A percentile compares a stretch with the other conserved stretches of the same genome.
These are phyloP conservation scores for Lomographa bimaculata DNA, from an alignment of 2,888 invertebrate species.

Conservation along the genomic window DNA sequence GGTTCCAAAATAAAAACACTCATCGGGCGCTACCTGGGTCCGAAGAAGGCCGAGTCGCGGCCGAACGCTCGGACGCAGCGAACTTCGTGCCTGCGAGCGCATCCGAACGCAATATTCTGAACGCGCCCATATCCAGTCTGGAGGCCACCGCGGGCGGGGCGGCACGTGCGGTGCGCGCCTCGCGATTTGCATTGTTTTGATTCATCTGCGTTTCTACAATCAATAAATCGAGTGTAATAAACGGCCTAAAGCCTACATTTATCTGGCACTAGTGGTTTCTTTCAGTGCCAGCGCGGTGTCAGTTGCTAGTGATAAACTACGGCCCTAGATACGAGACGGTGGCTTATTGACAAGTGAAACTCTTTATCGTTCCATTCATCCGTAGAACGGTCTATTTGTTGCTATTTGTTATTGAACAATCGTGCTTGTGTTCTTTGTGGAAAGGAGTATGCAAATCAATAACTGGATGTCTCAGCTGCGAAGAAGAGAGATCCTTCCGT, in stretches of 20 bases:
- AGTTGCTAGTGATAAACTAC: slow-evolving; percentile 27
- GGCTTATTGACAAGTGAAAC: slow-evolving; percentile 80
- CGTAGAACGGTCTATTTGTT: slow-evolving; percentile 59
- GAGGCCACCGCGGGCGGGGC: slow-evolving; percentile 80
- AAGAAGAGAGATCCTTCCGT: slow-evolving; percentile 57
- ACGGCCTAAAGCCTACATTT: slow-evolving; percentile 57
- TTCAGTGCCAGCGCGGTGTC: slow-evolving; percentile 10
- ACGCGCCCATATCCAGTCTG: slow-evolving; percentile 58
- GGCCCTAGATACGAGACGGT: slow-evolving; percentile 44
- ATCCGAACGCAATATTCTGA: slow-evolving; percentile 68
- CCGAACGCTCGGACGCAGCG: slow-evolving; percentile 55
- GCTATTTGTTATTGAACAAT: slow-evolving; percentile 62
- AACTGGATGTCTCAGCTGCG: slow-evolving; percentile 64
- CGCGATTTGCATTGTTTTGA: slow-evolving; percentile 77
- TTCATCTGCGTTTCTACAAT: slow-evolving; percentile 69
- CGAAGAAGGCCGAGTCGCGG: slow-evolving; percentile 28
- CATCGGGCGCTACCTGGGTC: slow-evolving; percentile 49
- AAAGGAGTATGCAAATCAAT: slow-evolving; percentile 76
- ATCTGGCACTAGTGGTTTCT: slow-evolving; percentile 13
- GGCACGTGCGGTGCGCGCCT: slow-evolving; percentile 80
- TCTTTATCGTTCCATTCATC: slow-evolving; percentile 66
- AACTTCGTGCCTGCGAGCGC: slow-evolving; percentile 65
- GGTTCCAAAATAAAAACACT: slow-evolving; percentile 63
- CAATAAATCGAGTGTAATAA: slow-evolving; percentile 66
- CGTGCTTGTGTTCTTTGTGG: slow-evolving; percentile 66